Conservation (phyloP, 2,797 vertebrate species). For the Podarcis lilfordi region DNA sequence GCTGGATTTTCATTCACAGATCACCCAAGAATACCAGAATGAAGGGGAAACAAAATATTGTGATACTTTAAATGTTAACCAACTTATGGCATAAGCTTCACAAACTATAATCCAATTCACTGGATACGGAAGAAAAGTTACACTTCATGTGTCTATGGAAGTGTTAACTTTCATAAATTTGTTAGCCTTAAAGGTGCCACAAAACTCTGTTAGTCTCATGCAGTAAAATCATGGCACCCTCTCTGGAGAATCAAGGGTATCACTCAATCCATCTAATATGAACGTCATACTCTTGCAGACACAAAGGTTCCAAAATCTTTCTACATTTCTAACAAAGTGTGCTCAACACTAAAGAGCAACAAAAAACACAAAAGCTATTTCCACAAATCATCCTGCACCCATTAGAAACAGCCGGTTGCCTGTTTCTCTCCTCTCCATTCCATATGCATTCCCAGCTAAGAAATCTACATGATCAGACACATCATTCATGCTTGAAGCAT, state of each 20-base stretch:
- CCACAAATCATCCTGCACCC: not conserved
- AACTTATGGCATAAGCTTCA: too few relatives aligned
- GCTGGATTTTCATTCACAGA: not conserved
- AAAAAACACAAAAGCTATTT: too few relatives aligned
- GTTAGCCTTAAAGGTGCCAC: too few relatives aligned
- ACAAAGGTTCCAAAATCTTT: not conserved
- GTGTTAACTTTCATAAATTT: too few relatives aligned
- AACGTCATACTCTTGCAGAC: not conserved
- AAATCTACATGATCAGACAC: not conserved
- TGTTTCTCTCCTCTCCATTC: not conserved
- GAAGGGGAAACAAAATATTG: not conserved
- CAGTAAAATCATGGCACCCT: too few relatives aligned
- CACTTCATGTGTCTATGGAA: too few relatives aligned
- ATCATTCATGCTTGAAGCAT: constrained; percentile 4
- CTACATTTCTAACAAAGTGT: not conserved
- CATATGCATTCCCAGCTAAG: not conserved
- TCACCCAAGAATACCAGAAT: not conserved
- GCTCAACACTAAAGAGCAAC: not conserved
- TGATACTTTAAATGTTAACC: too few relatives aligned
- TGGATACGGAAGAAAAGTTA: too few relatives aligned
- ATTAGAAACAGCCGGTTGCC: not conserved
- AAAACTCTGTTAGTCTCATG: too few relatives aligned
- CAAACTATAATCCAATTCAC: too few relatives aligned
- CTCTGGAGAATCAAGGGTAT: too few relatives aligned
- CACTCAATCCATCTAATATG: not conserved